Percentiles rank a stretch among this genome's conserved stretches.
These are phyloP conservation scores for Lordiphosa fenestrarum DNA, from an alignment of 2,888 invertebrate genomes.

Conservation along the genomic window DNA sequence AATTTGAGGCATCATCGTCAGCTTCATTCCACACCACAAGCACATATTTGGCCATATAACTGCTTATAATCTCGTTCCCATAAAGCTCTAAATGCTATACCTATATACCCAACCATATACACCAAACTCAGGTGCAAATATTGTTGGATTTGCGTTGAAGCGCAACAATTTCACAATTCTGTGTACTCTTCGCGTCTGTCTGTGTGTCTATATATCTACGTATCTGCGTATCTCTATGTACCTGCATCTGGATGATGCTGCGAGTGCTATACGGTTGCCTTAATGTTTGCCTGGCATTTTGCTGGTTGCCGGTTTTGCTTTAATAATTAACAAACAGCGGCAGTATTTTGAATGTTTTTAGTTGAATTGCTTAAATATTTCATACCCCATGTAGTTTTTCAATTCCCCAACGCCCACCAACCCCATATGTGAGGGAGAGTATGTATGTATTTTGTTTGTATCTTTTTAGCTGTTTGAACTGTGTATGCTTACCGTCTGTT, in stretches of 20 bases:
- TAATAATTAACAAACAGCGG: conserved; percentile 56
- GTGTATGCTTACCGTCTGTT: conserved; percentile 59
- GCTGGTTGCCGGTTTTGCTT: conserved; percentile 44
- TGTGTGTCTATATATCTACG: conserved; percentile 3
- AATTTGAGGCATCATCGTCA: too few relatives aligned
- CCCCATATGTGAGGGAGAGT: background rate
- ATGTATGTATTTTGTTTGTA: conserved; percentile 1
- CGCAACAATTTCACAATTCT: conserved; percentile 29
- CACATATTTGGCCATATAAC: background rate
- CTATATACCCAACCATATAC: conserved; percentile 11
- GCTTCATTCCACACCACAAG: too few relatives aligned
- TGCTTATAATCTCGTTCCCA: conserved; percentile 3
- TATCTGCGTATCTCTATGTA: too few relatives aligned
- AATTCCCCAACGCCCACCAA: background rate
- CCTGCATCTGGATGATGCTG: background rate
- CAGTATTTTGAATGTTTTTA: conserved; percentile 29
- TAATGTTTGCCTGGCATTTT: conserved; percentile 44
- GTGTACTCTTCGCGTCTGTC: conserved; percentile 18
- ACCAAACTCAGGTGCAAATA: conserved; percentile 69
- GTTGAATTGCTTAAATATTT: conserved; percentile 54
- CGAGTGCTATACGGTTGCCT: conserved; percentile 22
- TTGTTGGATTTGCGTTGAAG: conserved; percentile 56
- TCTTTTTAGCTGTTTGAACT: background rate
- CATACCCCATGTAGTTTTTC: conserved; percentile 16
- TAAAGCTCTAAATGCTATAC: background rate